Conservation (phyloP, 2,888 invertebrate species). For the Cordilura impudica region DNA sequence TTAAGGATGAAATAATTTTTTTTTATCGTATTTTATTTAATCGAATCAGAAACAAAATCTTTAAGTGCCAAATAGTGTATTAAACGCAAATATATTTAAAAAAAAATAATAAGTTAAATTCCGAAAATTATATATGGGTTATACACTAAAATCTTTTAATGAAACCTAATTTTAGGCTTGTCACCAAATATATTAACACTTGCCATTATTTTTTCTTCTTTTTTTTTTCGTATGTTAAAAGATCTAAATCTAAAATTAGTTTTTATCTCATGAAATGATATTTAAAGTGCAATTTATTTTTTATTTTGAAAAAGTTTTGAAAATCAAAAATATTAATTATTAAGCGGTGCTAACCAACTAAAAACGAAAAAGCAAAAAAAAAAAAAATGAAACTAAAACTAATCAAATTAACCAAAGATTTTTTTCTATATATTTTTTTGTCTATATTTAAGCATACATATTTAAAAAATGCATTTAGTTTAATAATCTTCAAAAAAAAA, state of each 20-base stretch:
- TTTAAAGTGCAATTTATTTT: constrained; percentile 58
- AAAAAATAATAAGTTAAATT: too few relatives aligned
- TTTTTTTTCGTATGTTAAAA: neutral
- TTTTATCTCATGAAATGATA: neutral
- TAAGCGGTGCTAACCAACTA: constrained; percentile 51
- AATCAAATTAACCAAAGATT: constrained; percentile 66
- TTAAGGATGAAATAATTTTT: too few relatives aligned
- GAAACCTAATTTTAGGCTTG: neutral
- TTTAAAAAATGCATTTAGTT: constrained; percentile 47
- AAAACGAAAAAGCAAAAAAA: constrained; percentile 49
- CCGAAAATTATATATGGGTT: too few relatives aligned
- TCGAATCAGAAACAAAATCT: neutral
- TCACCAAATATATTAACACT: neutral
- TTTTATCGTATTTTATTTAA: too few relatives aligned
- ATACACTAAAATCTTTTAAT: too few relatives aligned
- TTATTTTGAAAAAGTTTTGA: constrained; percentile 21
- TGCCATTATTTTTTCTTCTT: constrained; percentile 31
- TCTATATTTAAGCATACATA: constrained; percentile 11
- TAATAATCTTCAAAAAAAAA: constrained; percentile 21
- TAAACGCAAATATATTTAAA: too few relatives aligned
- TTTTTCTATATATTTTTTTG: constrained; percentile 47
- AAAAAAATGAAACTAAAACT: constrained; percentile 57
- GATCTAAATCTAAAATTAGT: neutral
- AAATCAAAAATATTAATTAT: neutral
- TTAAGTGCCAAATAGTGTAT: constrained; percentile 24